Evolutionary conservation across 2,888 invertebrate species (phyloP).

Genomic region (Eristalis arbustorum): DNA sequence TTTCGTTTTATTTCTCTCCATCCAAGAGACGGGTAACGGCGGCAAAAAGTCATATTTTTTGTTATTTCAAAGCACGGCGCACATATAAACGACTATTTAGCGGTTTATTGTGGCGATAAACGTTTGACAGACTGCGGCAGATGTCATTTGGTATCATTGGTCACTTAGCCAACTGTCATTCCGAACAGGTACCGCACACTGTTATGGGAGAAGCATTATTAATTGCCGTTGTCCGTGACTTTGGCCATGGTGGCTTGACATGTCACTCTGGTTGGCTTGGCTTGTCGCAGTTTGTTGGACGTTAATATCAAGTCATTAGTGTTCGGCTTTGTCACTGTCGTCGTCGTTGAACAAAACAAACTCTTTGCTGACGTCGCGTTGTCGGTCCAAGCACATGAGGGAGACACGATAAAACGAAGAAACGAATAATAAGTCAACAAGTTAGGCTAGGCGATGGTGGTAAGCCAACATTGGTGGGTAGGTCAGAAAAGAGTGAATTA

Average conservation of each 20-base stretch:
- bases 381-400: not conserved
- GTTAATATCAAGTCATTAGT: conserved; percentile 42
- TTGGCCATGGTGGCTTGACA: conserved; percentile 55
- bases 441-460: not conserved
- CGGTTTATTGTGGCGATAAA: not conserved
- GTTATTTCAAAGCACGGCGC: not conserved
- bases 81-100: conserved; percentile 19
- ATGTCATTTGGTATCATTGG: conserved; percentile 12
- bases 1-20: not conserved
- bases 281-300: conserved; percentile 18
- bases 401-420: not conserved
- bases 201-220: not conserved
- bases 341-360: not conserved
- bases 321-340: conserved; percentile 15
- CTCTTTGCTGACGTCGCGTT: not conserved
- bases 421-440: not conserved
- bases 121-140: not conserved
- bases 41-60: not conserved
- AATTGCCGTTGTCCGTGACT: conserved; percentile 40
- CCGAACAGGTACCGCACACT: not conserved
- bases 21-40: not conserved
- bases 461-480: not conserved
- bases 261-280: conserved; percentile 31
- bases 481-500: conserved; percentile 20
- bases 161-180: conserved; percentile 11